A percentile compares a stretch with the other conserved stretches of the same genome.
Conservation (phyloP, 2,113 vertebrate species). For the Verasper variegatus region DNA sequence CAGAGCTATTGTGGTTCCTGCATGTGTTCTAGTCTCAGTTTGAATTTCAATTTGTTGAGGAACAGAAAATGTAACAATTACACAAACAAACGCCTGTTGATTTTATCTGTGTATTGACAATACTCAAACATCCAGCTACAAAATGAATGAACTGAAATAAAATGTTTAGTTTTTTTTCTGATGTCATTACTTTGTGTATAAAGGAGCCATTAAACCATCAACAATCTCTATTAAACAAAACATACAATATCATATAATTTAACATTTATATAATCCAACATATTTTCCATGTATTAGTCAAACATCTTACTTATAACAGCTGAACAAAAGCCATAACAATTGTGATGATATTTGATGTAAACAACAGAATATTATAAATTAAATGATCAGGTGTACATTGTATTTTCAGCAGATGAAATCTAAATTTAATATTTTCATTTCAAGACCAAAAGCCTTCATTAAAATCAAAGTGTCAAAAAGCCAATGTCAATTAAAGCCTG, state of each 20-base stretch:
- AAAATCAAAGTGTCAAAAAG: background rate
- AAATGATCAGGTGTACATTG: background rate
- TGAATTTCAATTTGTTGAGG: background rate
- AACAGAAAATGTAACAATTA: background rate
- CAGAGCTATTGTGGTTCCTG: background rate
- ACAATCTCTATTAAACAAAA: conserved; percentile 6
- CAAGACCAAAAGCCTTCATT: background rate
- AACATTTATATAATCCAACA: conserved; percentile 3
- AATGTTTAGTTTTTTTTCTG: conserved; percentile 22
- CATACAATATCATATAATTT: conserved; percentile 1
- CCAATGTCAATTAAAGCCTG: background rate
- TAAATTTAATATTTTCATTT: conserved; percentile 18
- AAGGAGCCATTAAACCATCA: background rate
- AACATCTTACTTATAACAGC: background rate
- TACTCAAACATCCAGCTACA: conserved; percentile 42
- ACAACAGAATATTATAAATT: background rate
- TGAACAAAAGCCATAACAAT: background rate
- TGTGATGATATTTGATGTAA: conserved; percentile 4
- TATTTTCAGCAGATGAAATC: background rate
- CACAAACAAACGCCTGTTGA: background rate
- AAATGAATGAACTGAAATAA: conserved; percentile 36
- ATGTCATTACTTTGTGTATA: background rate
- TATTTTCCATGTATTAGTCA: conserved; percentile 21
- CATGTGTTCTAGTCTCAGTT: background rate
- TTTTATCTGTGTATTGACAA: conserved; percentile 36